Percentiles rank a stretch among this genome's conserved stretches.
Conservation (phyloP, 2,797 vertebrate genomes). For the Halcyon chelicuti region DNA sequence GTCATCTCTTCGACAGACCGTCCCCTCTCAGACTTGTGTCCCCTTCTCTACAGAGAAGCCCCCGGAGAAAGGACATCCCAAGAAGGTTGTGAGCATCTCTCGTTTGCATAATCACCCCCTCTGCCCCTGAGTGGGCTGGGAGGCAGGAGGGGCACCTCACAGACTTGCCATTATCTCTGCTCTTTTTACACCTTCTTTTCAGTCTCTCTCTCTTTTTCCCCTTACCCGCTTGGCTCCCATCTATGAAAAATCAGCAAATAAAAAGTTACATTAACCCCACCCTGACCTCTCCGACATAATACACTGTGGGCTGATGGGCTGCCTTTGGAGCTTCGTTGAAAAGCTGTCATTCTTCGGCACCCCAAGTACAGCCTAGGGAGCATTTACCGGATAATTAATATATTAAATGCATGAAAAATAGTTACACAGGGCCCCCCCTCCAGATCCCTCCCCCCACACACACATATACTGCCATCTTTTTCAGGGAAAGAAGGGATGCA, state of each 20-base stretch:
- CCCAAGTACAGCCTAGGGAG: slow-evolving; percentile 98
- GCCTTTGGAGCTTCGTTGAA: slow-evolving; percentile 90
- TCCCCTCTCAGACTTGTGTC: background rate
- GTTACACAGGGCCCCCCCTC: slow-evolving; percentile 89
- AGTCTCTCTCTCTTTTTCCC: slow-evolving; percentile 61
- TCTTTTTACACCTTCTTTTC: slow-evolving; percentile 73
- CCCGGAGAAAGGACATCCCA: slow-evolving; percentile 2
- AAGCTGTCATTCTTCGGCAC: slow-evolving; percentile 96
- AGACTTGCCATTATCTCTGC: slow-evolving; percentile 80
- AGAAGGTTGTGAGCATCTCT: background rate
- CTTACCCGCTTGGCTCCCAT: slow-evolving; percentile 82
- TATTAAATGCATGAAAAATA: slow-evolving; percentile 99
- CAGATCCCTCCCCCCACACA: background rate
- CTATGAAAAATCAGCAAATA: slow-evolving; percentile 99
- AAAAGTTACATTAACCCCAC: slow-evolving; percentile 99
- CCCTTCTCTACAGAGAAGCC: background rate
- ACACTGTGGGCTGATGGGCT: slow-evolving; percentile 96
- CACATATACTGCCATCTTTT: background rate
- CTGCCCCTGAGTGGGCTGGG: slow-evolving; percentile 67
- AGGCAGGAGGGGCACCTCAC: slow-evolving; percentile 41
- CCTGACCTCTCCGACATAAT: slow-evolving; percentile 97
- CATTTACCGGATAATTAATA: slow-evolving; percentile 99
- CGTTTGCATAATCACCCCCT: slow-evolving; percentile 55
- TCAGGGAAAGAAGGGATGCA: slow-evolving; percentile 56
- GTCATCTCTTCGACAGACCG: background rate